Evolutionary conservation across 2,113 vertebrate genomes (phyloP), one percentile per base, ranked within the genome.

Genomic region (Carlito syrichta): DNA sequence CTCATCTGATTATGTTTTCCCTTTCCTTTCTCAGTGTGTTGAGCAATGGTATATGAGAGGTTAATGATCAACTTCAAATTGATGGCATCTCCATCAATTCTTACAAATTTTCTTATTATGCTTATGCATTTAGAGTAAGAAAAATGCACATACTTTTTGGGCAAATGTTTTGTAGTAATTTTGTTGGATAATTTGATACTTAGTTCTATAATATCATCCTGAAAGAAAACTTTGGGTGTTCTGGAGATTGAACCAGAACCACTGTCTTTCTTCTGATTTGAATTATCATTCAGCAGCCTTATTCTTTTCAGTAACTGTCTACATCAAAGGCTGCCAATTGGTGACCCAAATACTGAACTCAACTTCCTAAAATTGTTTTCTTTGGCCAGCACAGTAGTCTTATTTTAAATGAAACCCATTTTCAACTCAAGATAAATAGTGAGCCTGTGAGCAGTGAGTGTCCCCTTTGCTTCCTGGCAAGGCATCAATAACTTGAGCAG

Each of bases 91-190:
- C 23, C 52, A 91, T n/a, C n/a, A n/a, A n/a, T n/a, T n/a, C n/a
- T n/a, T n/a, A n/a, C n/a, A 79, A 45, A 56, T n/a, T n/a, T n/a
- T n/a, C n/a, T n/a, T 94, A 40, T 69, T 97, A 14, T 87, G 95
- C 71, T 71, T 68, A 56, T 71, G 48, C 77, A 76, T 76, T 94
- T 86, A 76, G 22, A 90, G 38, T 83, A 52, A 7, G 50, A 69
- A 88, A 92, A 87, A 35, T 23, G 1, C 3, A 19, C 2, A n/a
- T 50, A 50, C 1, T 8, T 69, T 54, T 85, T 66, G 8, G 43
- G 85, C 7, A 77, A 77, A 81, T 82, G 9, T 86, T 79, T 78
- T 32, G 9, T 48, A 52, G 45, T 90, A 50, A 90, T 38, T 23
- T 66, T 73, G 8, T 40, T 69, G 74, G 69, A 91, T 94, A 27